phyloP scores from a whole-genome alignment of 2,888 invertebrate species.

The Caenorhabditis sulstoni region DNA sequence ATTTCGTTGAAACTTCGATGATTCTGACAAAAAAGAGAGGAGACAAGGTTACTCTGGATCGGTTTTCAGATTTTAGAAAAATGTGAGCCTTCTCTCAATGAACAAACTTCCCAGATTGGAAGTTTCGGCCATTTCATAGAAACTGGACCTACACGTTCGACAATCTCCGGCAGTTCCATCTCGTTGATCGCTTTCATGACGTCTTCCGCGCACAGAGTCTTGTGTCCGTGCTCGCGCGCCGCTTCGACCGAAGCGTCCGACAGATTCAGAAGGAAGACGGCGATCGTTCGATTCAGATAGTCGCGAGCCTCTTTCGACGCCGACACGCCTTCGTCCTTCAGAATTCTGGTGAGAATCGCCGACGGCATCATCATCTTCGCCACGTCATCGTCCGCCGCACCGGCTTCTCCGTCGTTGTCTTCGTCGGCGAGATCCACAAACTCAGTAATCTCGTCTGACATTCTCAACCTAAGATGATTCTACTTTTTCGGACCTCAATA shows the following conservation, averaged over 20 bases:
- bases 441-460: no score
- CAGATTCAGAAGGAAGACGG: constrained; percentile 55
- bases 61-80: no score
- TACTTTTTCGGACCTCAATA: no score
- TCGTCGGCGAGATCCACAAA: no score
- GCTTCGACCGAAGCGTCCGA: constrained; percentile 39
- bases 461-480: no score
- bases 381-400: constrained; percentile 23
- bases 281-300: constrained; percentile 46
- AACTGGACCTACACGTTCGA: constrained; percentile 20
- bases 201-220: constrained; percentile 45
- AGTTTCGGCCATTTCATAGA: no score
- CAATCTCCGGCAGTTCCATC: constrained; percentile 30
- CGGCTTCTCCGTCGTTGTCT: no score
- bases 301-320: constrained; percentile 54
- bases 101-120: no score
- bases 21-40: no score
- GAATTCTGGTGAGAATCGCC: constrained; percentile 46
- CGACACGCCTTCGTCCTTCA: constrained; percentile 52
- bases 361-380: constrained; percentile 47
- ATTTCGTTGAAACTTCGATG: no score
- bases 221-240: constrained; percentile 43
- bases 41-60: no score
- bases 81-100: no score
- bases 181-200: constrained; percentile 43